Base-by-base conservation (phyloP, 2,888 invertebrate genomes). In the Chirona hameri region DNA sequence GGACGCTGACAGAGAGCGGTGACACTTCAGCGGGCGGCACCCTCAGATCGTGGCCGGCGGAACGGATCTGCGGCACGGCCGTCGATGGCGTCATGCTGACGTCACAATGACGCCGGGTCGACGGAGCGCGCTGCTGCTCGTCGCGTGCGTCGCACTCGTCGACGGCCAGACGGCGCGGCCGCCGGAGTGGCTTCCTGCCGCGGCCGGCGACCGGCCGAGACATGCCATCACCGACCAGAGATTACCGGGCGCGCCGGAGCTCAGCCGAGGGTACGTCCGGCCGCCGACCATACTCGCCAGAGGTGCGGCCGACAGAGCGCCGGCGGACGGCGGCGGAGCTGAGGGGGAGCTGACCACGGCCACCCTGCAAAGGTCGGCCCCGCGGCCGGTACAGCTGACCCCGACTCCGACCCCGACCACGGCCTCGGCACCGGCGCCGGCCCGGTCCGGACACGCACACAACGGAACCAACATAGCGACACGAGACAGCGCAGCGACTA, bases 101-200 rank as follows among this genome's bases (percentile, higher is more conserved):
- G 76, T 10, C 76, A 39, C 21, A 4, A 76, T 76, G 76, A 39
- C 76, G 39, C 76, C 76, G 31, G 76, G 76, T 76, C 76, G 76
- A 39, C 31, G 29, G 39, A 31, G 76, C 21, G 39, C 18, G 31
- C 76, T 18, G 76, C 76, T 76, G 76, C 39, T 76, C 31, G 39
- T 76, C 39, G 9, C 76, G 39, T 69, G 69, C 69, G 69, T n/a
- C 69, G 15, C 69, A 15, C 29, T 29, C 76, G 76, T 10, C 76
- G 76, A 31, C 76, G 76, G 69, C 29, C 69, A 29, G 69, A 76
- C 76, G 29, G 5, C 69, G 69, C 69, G 27, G 69, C 69, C 69
- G 29, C 31, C 69, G 2, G 15, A 9, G 65, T 9, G 9, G 65
- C n/a, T 5, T n/a, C 27, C 65, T n/a, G 65, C 0, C 0, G 29